Base-by-base conservation (phyloP, 2,797 vertebrate species). In the Odontamblyopus rebecca region DNA sequence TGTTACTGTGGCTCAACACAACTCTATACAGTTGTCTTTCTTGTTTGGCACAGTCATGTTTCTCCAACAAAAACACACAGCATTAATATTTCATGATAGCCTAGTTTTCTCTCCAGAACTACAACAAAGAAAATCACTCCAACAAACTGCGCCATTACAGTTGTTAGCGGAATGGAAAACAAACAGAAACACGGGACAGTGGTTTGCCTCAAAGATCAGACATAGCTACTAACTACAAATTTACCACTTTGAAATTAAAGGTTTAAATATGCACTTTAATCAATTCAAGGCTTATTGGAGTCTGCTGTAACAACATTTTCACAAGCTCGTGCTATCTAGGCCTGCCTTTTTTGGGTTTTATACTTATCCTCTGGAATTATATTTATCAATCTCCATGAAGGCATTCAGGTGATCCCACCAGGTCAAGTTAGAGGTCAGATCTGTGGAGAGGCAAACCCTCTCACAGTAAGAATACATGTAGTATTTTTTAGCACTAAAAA, bases 81-180 rank as follows among this genome's bases (percentile, higher is more conserved):
- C 73, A 85, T 91, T 77, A 90, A 92, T 91, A 91, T 87, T 90
- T 90, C 57, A 91, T 74, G 19, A 59, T 64, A 84, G 68, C 83
- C 80, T 79, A 79, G 74, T 84, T 85, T 84, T 60, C 51, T 76
- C 69, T 50, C 50, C 53, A 68, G 69, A 68, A 77, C 48, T 69
- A 65, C 73, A 70, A 75, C 73, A 79, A 73, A 70, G 3, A 69
- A 78, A 76, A 68, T 32, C 82, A 56, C 67, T 72, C 48, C 75
- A 65, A 53, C 27, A 86, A 85, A 86, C 73, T 0, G 82, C 53
- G 70, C 82, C 53, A 56, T 67, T 75, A 26, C 2, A 12, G 69
- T 71, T 19, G 65, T 67, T 53, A 30, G 65, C 27, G 16, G 69
- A 75, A 35, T 19, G 35, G 13, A 65, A 53, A 71, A 80, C 79